Percentiles rank a stretch among this genome's conserved stretches.
Conservation (phyloP, 1,140 invertebrate genomes). For the Brachionus rotundiformis region DNA sequence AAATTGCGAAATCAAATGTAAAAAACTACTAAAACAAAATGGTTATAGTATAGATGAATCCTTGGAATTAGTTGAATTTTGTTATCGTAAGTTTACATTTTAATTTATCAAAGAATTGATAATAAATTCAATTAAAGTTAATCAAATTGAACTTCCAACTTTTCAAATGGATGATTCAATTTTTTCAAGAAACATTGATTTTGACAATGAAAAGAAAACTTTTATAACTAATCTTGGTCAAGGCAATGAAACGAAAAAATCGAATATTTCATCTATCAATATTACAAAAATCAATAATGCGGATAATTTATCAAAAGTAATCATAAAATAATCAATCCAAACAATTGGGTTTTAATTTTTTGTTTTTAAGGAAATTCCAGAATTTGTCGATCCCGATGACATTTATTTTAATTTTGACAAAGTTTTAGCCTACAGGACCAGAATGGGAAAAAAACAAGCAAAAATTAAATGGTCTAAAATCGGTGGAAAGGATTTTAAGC, state of each 20-base stretch:
- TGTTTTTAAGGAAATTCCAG: neutral
- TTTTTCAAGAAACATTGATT: constrained; percentile 1
- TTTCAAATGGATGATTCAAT: neutral
- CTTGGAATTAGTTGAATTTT: neutral
- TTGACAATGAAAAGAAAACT: neutral
- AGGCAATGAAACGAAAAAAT: neutral
- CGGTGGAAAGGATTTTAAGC: neutral
- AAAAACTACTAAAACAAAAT: neutral
- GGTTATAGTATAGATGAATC: neutral
- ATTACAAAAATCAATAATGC: neutral
- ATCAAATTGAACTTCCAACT: neutral
- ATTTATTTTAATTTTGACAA: neutral
- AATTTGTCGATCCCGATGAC: neutral
- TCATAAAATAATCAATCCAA: no score
- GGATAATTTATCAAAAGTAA: neutral
- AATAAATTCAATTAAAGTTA: neutral
- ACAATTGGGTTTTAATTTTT: neutral
- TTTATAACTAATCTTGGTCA: neutral
- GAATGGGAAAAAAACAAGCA: neutral
- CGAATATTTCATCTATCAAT: neutral
- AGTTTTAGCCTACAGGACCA: neutral
- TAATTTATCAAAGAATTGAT: neutral
- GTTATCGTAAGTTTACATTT: neutral
- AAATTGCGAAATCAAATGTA: neutral
- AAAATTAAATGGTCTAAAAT: neutral